These are phyloP conservation scores for Caenorhabditis imperialis DNA, from an alignment of 2,888 invertebrate genomes.

Conservation along the genomic window DNA sequence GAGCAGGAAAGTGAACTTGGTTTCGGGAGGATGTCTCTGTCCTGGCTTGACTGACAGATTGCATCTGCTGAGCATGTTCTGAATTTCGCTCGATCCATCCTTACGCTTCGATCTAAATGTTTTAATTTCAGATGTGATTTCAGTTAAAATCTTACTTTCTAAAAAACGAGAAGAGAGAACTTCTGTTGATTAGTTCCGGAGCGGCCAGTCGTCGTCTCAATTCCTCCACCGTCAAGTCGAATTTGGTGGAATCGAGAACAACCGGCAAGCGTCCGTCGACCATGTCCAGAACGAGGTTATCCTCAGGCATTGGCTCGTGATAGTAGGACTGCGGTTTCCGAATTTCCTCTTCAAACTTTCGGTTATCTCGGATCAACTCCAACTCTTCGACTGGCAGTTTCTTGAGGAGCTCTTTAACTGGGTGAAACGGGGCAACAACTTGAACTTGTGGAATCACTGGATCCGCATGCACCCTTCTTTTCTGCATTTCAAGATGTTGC, in stretches of 20 bases:
- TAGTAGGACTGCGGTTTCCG: too few relatives aligned
- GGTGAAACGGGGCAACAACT: too few relatives aligned
- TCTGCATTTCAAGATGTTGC: too few relatives aligned
- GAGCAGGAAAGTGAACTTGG: constrained; percentile 4
- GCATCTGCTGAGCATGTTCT: not conserved
- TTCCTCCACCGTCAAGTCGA: constrained; percentile 23
- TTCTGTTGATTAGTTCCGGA: constrained; percentile 32
- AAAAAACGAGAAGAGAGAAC: constrained; percentile 14
- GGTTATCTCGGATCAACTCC: too few relatives aligned
- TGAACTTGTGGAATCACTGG: too few relatives aligned
- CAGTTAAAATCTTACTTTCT: constrained; percentile 47
- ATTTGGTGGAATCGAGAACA: constrained; percentile 18
- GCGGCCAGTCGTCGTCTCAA: constrained; percentile 11
- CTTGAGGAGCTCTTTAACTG: too few relatives aligned
- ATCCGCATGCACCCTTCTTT: too few relatives aligned
- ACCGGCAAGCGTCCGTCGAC: constrained; percentile 15
- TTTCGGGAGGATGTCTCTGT: not conserved
- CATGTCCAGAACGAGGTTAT: not conserved
- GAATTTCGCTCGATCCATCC: not conserved
- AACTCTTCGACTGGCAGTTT: too few relatives aligned
- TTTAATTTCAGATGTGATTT: too few relatives aligned
- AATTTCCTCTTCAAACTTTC: too few relatives aligned
- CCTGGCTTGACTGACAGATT: not conserved
- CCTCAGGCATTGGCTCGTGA: too few relatives aligned
- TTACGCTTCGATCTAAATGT: constrained; percentile 20